phyloP scores from a whole-genome alignment of 2,797 vertebrate genomes.

The Babyrousa celebensis region DNA sequence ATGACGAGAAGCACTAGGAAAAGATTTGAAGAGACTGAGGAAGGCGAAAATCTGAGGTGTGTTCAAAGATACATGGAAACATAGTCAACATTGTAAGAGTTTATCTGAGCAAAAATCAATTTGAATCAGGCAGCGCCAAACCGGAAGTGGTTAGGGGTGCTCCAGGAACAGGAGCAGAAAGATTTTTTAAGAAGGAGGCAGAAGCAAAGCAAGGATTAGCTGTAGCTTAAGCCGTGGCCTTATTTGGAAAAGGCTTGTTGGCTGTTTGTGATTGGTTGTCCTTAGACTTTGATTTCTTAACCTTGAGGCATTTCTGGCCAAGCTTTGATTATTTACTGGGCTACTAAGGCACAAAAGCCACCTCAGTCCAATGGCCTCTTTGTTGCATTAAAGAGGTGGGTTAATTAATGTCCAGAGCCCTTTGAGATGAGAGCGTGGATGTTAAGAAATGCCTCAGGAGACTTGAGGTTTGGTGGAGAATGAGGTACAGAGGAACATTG shows the following conservation, averaged over 20 bases:
- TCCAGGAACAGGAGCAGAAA: neutral
- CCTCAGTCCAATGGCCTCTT: neutral
- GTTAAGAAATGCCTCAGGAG: neutral
- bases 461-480: neutral
- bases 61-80: neutral
- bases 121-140: neutral
- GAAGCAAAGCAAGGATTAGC: constrained; percentile 5
- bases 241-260: neutral
- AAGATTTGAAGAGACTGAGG: neutral
- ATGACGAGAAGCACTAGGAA: neutral
- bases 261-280: neutral
- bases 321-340: neutral
- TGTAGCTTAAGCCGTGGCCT: neutral
- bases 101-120: constrained; percentile 15
- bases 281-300: constrained; percentile 18
- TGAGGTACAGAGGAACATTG: neutral
- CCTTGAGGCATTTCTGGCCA: neutral
- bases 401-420: neutral
- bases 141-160: neutral
- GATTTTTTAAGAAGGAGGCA: neutral
- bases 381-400: neutral
- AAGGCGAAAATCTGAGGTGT: neutral
- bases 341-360: neutral
- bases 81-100: neutral
- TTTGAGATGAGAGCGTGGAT: neutral